Evolutionary conservation across 2,888 invertebrate genomes (phyloP), one percentile per base, ranked within the genome.

Genomic region (Drosophila rellima): DNA sequence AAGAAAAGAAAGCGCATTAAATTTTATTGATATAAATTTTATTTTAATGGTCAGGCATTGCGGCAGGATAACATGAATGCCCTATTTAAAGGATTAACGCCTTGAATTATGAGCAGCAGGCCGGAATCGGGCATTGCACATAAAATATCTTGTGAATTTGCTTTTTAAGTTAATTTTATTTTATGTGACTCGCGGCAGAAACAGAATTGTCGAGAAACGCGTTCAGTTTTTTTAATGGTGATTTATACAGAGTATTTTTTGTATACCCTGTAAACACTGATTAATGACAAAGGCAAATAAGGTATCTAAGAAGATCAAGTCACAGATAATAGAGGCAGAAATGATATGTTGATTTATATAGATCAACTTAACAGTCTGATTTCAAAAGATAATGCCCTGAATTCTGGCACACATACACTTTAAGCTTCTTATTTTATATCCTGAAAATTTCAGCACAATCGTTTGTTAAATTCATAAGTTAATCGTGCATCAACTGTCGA

Each of bases 81-180:
- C 91, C 91, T 91, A 92, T 91, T 91, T 91, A 91, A 91, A 91
- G 91, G 91, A 91, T 91, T 91, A 91, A 83, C 90, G 82, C 84
- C 68, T 79, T 91, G 90, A 91, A 78, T 91, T 91, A 91, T 91
- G 85, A 82, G 75, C 76, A 60, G 59, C 40, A 52, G 64, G 61
- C 70, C 60, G 55, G 39, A 67, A 64, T 50, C 37, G 63, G 63
- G 39, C 66, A 71, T 54, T 51, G 45, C 69, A 80, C 90, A 90
- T 90, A 90, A 89, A 91, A 89, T 89, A 72, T 80, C 72, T 60
- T 56, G 72, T 84, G 90, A 90, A 91, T 91, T 90, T 88, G 78
- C 78, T 87, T 91, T 91, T 92, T 90, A 91, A 92, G 91, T 91
- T 92, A 91, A 92, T 92, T 92, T 92, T 89, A 90, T 91, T 91